Evolutionary conservation across 2,888 invertebrate genomes (phyloP).

Genomic region (Pteria penguin): DNA sequence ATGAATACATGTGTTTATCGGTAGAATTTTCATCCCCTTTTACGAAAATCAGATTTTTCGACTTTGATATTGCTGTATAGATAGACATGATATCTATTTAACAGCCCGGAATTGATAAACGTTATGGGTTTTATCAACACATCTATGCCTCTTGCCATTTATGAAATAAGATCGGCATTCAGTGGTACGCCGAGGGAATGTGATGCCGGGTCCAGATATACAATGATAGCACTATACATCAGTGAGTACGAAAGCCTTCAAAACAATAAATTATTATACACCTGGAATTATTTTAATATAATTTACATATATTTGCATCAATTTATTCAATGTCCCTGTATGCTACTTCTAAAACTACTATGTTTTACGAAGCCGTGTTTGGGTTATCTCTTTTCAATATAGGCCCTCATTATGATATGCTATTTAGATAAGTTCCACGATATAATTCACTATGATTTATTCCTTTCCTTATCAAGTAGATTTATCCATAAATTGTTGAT

Average conservation of each 20-base stretch:
- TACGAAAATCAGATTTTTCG: slow-evolving; percentile 25
- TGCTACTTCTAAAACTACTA: background rate
- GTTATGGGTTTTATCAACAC: background rate
- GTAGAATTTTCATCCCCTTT: slow-evolving; percentile 9
- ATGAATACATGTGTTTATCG: background rate
- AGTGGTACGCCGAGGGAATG: background rate
- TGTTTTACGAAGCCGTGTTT: background rate
- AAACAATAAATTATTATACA: slow-evolving; percentile 35
- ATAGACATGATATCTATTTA: slow-evolving; percentile 29
- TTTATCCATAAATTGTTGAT: background rate
- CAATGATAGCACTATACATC: slow-evolving; percentile 1
- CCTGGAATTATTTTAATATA: slow-evolving; percentile 33
- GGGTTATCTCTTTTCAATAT: background rate
- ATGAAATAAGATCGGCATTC: slow-evolving; percentile 13
- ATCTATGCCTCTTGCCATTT: slow-evolving; percentile 18
- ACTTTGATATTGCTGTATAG: slow-evolving; percentile 23
- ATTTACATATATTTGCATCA: slow-evolving; percentile 24
- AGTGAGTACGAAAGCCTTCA: slow-evolving; percentile 4
- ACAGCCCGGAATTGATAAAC: slow-evolving; percentile 15
- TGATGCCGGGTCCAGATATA: slow-evolving; percentile 1
- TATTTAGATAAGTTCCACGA: background rate
- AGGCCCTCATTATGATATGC: background rate
- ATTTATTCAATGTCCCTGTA: background rate
- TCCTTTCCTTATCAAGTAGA: background rate
- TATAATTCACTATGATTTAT: background rate